These are phyloP conservation scores for Adelphocoris suturalis DNA, from an alignment of 2,888 invertebrate genomes.

Conservation along the genomic window DNA sequence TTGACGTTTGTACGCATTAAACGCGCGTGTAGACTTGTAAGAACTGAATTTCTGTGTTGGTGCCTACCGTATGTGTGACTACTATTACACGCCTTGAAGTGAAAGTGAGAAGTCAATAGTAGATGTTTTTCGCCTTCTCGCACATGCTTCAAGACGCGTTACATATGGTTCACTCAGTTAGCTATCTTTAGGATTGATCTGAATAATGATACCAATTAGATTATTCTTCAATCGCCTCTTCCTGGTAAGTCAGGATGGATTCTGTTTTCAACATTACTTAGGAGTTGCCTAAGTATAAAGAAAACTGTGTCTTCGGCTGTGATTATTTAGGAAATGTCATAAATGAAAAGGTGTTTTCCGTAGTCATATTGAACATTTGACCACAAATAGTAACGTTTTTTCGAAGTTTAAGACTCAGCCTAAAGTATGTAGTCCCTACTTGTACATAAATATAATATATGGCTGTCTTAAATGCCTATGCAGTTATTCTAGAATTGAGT, in stretches of 20 bases:
- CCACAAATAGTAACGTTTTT: no score
- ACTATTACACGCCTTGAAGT: slow-evolving; percentile 1
- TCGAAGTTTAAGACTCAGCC: no score
- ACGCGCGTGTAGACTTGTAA: no score
- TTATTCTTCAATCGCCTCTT: not conserved
- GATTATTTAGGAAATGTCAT: not conserved
- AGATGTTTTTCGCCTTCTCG: not conserved
- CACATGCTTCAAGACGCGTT: not conserved
- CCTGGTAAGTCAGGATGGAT: no score
- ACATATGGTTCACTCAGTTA: not conserved
- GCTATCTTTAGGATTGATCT: not conserved
- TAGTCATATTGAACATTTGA: no score
- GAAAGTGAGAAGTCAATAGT: slow-evolving; percentile 27
- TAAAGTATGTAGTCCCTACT: no score
- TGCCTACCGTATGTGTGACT: not conserved
- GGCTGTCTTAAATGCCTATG: no score
- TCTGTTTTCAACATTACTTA: not conserved
- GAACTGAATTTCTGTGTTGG: no score
- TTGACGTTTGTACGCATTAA: no score
- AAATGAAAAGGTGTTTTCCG: no score
- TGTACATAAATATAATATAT: no score
- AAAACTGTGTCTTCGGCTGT: not conserved
- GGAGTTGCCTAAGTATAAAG: not conserved
- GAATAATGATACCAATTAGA: not conserved
- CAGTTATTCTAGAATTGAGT: no score